Conservation (phyloP, 2,888 invertebrate species). For the Drosophila niveifrons region DNA sequence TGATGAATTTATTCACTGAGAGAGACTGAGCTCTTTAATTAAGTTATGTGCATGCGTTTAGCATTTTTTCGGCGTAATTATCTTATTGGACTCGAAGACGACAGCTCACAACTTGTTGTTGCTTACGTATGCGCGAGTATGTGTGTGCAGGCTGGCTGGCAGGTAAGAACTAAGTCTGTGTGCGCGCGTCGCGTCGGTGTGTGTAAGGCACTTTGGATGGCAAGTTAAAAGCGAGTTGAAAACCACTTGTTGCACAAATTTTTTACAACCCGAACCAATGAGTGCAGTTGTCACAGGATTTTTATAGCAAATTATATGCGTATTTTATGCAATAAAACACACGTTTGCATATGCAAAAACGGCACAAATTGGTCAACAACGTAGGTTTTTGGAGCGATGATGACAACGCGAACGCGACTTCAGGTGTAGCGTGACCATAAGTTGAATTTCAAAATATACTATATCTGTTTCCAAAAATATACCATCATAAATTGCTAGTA, state of each 20-base stretch:
- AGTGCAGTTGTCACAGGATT: conserved; percentile 28
- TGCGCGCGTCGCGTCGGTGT: conserved; percentile 42
- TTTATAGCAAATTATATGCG: conserved; percentile 27
- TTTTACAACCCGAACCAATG: conserved; percentile 20
- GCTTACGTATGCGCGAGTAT: conserved; percentile 39
- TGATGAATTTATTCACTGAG: conserved; percentile 23
- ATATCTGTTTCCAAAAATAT: not conserved
- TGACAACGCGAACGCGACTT: conserved; percentile 74
- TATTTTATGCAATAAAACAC: conserved; percentile 48
- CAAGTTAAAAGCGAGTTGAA: conserved; percentile 49
- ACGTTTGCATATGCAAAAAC: conserved; percentile 52
- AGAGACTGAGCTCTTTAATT: conserved; percentile 32
- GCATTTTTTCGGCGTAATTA: conserved; percentile 53
- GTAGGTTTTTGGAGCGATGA: conserved; percentile 62
- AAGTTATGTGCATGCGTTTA: conserved; percentile 33
- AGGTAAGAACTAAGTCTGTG: conserved; percentile 51
- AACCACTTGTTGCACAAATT: conserved; percentile 72
- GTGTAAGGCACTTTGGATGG: conserved; percentile 61
- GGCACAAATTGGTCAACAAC: conserved; percentile 47
- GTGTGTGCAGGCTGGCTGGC: conserved; percentile 44
- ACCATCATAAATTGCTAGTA: not conserved
- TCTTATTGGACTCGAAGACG: conserved; percentile 43
- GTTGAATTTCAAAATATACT: not conserved
- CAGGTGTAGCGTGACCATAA: conserved; percentile 44
- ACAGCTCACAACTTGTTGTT: conserved; percentile 57